Evolutionary conservation across 53 echinoderm and acorn worm species (phyloP), one percentile per base, ranked within the genome.

Genomic region (Echinometra lucunter): DNA sequence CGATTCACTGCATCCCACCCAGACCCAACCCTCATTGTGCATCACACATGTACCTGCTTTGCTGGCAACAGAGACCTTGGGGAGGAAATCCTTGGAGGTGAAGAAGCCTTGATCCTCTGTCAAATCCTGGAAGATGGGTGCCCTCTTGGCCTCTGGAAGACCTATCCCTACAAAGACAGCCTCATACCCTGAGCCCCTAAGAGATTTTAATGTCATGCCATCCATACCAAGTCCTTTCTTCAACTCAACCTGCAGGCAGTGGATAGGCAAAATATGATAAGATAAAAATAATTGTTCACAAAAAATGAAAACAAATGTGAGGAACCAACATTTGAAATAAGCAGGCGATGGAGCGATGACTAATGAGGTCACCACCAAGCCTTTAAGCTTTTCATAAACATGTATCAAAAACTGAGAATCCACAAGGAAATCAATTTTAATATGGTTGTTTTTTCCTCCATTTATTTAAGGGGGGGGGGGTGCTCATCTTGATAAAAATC

Each of bases 31-130:
- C n/a, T n/a, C n/a, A n/a, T n/a, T n/a, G n/a, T n/a, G n/a, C n/a
- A n/a, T n/a, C n/a, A n/a, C n/a, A n/a, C n/a, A n/a, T n/a, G n/a
- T 58, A 94, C 99, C 99, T 96, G 98, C 94, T 96, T 99, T 99
- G 91, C 99, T 99, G 45, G 99, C 99, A 47, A 87, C 88, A 21
- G 99, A 92, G 17, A 99, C 99, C 6, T 95, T 92, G 4, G 99
- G 99, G 9, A 99, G 92, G 91, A 91, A 99, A 72, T 98, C 99
- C 91, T 99, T 99, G 91, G 99, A 99, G 1, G 99, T 99, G 30
- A 80, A 98, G 85, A 99, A 99, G 11, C 99, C 99, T 56, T 99
- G 97, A 21, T 99, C 97, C 55, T 82, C 94, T 0, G 99, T 97
- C 80, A 99, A 94, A 44, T 94, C 95, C 58, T 96, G 88, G 94